Evolutionary conservation across 2,797 vertebrate species (phyloP).

Genomic region (Intellagama lesueurii): DNA sequence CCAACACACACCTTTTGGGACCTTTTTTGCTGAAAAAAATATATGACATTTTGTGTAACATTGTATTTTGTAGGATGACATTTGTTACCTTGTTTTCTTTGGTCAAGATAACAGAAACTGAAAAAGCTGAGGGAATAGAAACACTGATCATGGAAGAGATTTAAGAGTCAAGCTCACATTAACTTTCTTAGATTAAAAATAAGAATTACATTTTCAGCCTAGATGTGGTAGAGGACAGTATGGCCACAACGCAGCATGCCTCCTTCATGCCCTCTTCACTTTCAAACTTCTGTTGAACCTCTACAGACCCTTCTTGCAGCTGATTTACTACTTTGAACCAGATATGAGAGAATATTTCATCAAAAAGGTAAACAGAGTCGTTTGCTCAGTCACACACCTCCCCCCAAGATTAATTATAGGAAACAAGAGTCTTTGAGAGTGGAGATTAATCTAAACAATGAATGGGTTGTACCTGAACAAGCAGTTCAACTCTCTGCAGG

Average conservation of each 20-base stretch:
- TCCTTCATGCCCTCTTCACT: not conserved
- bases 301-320: not conserved
- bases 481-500: not conserved
- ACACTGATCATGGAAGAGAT: too few relatives aligned
- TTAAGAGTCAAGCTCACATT: too few relatives aligned
- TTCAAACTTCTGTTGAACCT: not conserved
- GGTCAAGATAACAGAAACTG: too few relatives aligned
- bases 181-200: too few relatives aligned
- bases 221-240: not conserved
- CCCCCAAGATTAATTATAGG: not conserved
- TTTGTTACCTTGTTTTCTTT: too few relatives aligned
- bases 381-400: not conserved
- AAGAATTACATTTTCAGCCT: not conserved
- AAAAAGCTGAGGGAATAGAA: too few relatives aligned
- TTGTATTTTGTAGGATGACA: too few relatives aligned
- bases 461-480: not conserved
- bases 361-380: slow-evolving; percentile 4
- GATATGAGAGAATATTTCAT: not conserved
- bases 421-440: not conserved
- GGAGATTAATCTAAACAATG: not conserved
- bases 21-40: too few relatives aligned
- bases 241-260: not conserved
- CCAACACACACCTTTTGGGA: too few relatives aligned
- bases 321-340: not conserved
- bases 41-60: too few relatives aligned